Conservation (phyloP, 2,113 vertebrate species). For the Sorex fumeus region DNA sequence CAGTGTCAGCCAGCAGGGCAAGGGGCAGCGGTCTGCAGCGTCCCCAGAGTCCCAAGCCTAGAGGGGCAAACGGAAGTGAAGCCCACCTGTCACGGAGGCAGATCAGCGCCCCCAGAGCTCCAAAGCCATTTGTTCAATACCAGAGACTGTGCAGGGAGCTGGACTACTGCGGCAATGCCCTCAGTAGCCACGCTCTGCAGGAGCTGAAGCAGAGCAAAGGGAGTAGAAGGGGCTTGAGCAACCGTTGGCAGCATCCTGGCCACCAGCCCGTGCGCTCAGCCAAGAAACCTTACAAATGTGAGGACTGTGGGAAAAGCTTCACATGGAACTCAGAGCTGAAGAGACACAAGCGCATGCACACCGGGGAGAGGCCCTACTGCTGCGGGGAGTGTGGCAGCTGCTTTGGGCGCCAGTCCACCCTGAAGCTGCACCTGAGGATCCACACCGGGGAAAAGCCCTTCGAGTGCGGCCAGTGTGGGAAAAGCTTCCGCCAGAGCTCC, state of each 20-base stretch:
- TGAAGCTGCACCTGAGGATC: constrained; percentile 86
- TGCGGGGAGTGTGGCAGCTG: constrained; percentile 82
- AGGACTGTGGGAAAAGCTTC: constrained; percentile 85
- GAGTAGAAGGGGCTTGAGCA: constrained; percentile 61
- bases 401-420: constrained; percentile 84
- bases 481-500: constrained; percentile 86
- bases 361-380: constrained; percentile 81
- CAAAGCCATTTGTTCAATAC: constrained; percentile 73
- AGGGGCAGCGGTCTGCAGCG: constrained; percentile 66
- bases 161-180: constrained; percentile 63
- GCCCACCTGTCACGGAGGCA: constrained; percentile 62
- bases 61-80: constrained; percentile 51
- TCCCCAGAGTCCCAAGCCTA: constrained; percentile 62
- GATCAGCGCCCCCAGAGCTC: constrained; percentile 52
- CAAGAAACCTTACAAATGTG: constrained; percentile 74
- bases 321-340: constrained; percentile 82
- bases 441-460: constrained; percentile 86
- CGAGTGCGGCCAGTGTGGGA: constrained; percentile 83
- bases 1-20: constrained; percentile 14
- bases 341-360: constrained; percentile 82
- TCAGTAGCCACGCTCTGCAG: constrained; percentile 67
- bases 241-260: constrained; percentile 54
- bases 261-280: constrained; percentile 54
- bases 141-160: constrained; percentile 76
- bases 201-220: constrained; percentile 78